A percentile compares a stretch with the other conserved stretches of the same genome.
phyloP scores from a whole-genome alignment of 2,888 invertebrate genomes.

The Tiliacea citrago region DNA sequence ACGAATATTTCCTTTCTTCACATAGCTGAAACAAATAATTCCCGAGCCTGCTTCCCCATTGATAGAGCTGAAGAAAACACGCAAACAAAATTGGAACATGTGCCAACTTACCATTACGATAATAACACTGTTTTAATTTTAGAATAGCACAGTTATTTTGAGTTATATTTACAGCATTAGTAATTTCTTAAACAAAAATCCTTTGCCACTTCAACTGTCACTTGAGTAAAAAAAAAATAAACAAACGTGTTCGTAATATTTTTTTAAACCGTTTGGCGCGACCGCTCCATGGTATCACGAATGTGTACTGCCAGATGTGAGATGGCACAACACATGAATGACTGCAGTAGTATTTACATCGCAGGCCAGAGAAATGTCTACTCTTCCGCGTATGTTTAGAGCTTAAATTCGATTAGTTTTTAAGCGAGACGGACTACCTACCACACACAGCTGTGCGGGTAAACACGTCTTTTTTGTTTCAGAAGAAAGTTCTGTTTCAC shows the following conservation, averaged over 20 bases:
- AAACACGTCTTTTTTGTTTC: slow-evolving; percentile 59
- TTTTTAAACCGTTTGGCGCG: slow-evolving; percentile 57
- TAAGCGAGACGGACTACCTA: slow-evolving; percentile 29
- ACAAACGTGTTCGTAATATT: slow-evolving; percentile 38
- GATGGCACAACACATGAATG: slow-evolving; percentile 66
- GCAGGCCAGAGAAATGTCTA: slow-evolving; percentile 32
- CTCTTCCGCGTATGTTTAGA: slow-evolving; percentile 41
- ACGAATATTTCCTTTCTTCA: background rate
- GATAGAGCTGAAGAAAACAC: slow-evolving; percentile 37
- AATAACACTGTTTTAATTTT: slow-evolving; percentile 38
- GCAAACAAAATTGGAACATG: slow-evolving; percentile 53
- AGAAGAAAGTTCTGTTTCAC: slow-evolving; percentile 65
- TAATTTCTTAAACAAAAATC: slow-evolving; percentile 29
- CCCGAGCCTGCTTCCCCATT: slow-evolving; percentile 3
- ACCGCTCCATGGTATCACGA: slow-evolving; percentile 59
- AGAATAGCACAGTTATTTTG: slow-evolving; percentile 37
- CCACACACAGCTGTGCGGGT: slow-evolving; percentile 55
- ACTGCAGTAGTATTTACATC: slow-evolving; percentile 63
- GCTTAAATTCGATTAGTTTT: slow-evolving; percentile 26
- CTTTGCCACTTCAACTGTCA: slow-evolving; percentile 37
- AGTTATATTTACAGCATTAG: slow-evolving; percentile 28
- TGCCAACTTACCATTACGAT: slow-evolving; percentile 71
- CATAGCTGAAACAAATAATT: background rate
- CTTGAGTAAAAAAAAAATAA: slow-evolving; percentile 39
- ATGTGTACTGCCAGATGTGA: slow-evolving; percentile 62